These are phyloP conservation scores for Noctuana brunneofusca DNA, from an alignment of 2,888 invertebrate species.

Conservation along the genomic window DNA sequence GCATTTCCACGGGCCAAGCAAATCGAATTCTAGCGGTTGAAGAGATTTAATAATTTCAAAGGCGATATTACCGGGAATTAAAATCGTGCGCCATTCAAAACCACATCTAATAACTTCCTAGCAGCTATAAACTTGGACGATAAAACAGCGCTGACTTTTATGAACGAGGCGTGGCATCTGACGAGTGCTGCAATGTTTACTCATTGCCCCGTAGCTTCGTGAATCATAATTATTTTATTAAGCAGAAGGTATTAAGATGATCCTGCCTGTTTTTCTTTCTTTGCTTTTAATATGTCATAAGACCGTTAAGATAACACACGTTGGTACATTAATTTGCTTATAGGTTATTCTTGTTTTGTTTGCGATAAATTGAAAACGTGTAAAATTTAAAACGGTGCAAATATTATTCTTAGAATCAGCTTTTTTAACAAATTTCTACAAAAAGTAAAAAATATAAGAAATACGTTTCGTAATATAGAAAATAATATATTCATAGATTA, in stretches of 20 bases:
- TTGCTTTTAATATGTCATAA: too few relatives aligned
- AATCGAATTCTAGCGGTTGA: conserved; percentile 23
- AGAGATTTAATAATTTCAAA: conserved; percentile 34
- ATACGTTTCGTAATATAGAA: too few relatives aligned
- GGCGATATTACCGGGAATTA: conserved; percentile 31
- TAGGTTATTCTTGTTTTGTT: too few relatives aligned
- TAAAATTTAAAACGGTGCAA: too few relatives aligned
- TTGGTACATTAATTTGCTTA: too few relatives aligned
- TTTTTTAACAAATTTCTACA: too few relatives aligned
- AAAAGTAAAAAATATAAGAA: too few relatives aligned
- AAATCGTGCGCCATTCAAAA: conserved; percentile 32
- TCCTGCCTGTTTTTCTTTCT: too few relatives aligned
- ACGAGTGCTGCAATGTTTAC: conserved; percentile 7
- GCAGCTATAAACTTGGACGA: conserved; percentile 28
- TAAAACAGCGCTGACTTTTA: conserved; percentile 31
- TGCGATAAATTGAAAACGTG: too few relatives aligned
- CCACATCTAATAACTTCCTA: conserved; percentile 32
- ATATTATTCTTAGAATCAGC: too few relatives aligned
- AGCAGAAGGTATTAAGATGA: neutral
- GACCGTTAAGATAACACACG: too few relatives aligned
- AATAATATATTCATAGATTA: too few relatives aligned
- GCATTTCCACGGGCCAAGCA: conserved; percentile 11
- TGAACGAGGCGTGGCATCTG: conserved; percentile 27
- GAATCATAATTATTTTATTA: conserved; percentile 23
- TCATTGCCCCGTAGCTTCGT: conserved; percentile 2